A percentile compares a stretch with the other conserved stretches of the same genome.
Conservation (phyloP, 2,888 invertebrate genomes). For the Mayetiola destructor region DNA sequence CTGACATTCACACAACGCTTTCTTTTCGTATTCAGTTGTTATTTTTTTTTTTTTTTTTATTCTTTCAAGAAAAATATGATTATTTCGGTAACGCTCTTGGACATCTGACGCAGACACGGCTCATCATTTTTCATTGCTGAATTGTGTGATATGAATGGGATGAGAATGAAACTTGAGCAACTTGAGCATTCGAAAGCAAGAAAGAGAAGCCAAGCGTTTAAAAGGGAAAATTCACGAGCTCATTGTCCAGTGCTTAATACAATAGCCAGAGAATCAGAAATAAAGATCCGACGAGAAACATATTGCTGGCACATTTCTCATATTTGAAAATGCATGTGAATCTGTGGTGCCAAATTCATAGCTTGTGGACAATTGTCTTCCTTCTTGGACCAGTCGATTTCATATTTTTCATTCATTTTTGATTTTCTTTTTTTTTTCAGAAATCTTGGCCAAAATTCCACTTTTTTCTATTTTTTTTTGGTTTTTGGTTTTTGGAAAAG, state of each 20-base stretch:
- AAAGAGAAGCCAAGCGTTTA: background rate
- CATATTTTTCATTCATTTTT: background rate
- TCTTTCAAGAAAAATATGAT: too few relatives aligned
- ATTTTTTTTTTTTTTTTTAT: too few relatives aligned
- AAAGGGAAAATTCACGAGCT: background rate
- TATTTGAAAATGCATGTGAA: constrained; percentile 11
- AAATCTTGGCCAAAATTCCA: background rate
- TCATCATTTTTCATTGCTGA: too few relatives aligned
- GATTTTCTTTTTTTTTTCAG: background rate
- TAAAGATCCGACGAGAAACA: background rate
- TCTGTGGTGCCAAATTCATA: too few relatives aligned
- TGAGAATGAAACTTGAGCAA: too few relatives aligned
- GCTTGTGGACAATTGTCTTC: too few relatives aligned
- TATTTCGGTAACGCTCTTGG: too few relatives aligned
- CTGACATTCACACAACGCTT: too few relatives aligned
- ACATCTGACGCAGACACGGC: too few relatives aligned
- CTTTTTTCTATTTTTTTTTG: background rate
- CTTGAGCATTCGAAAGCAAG: background rate
- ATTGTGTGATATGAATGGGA: too few relatives aligned
- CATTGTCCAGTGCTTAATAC: too few relatives aligned
- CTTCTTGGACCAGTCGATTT: background rate
- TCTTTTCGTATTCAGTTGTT: too few relatives aligned
- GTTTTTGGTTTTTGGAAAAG: background rate
- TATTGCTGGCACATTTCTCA: background rate
- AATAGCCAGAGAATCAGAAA: background rate